Conservation (phyloP, 1,140 invertebrate species). For the Platyscapa corneri region DNA sequence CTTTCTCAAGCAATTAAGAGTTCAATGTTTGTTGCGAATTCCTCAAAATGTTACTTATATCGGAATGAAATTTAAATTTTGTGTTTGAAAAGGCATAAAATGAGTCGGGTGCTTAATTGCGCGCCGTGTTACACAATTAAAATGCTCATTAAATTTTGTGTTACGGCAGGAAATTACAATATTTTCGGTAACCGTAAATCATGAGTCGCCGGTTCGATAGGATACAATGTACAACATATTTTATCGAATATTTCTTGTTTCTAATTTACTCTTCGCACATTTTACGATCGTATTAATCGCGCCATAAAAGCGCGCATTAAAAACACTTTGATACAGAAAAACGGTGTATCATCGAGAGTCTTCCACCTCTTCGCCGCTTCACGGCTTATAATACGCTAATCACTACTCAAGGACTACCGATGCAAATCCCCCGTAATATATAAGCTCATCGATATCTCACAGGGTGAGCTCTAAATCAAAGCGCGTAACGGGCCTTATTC, state of each 20-base stretch:
- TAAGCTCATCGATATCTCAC: constrained; percentile 34
- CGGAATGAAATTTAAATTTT: constrained; percentile 18
- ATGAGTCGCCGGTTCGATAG: neutral
- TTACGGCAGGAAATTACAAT: constrained; percentile 16
- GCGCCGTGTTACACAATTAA: constrained; percentile 18
- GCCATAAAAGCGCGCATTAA: constrained; percentile 45
- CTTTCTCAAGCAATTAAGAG: neutral
- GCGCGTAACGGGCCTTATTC: constrained; percentile 16
- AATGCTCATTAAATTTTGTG: constrained; percentile 30
- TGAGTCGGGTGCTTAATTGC: constrained; percentile 4
- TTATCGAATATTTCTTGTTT: constrained; percentile 40
- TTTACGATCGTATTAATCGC: constrained; percentile 50
- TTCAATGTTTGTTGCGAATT: neutral
- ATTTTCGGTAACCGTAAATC: constrained; percentile 32
- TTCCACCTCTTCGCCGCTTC: constrained; percentile 10
- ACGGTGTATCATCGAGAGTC: neutral
- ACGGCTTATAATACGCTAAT: constrained; percentile 32
- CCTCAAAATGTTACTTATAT: neutral
- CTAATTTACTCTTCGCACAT: constrained; percentile 50
- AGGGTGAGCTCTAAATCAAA: constrained; percentile 42
- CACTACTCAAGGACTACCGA: constrained; percentile 36
- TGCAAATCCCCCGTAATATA: neutral
- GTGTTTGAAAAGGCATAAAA: constrained; percentile 12
- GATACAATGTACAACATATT: constrained; percentile 33
- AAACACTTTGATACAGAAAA: constrained; percentile 49